Conservation (phyloP, 2,113 vertebrate species). For the Caretta caretta region DNA sequence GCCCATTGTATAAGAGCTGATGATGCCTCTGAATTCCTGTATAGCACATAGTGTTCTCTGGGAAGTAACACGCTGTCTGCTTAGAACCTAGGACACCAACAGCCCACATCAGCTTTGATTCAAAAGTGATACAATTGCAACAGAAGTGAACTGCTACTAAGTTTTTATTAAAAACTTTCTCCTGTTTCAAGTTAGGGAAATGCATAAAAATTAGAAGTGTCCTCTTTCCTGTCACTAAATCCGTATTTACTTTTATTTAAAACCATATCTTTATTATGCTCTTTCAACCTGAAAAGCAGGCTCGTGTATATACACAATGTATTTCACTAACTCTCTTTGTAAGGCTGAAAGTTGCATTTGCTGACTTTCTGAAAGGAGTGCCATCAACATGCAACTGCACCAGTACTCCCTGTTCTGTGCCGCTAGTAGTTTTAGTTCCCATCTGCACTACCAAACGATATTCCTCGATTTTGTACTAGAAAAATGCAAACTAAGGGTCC, state of each 20-base stretch:
- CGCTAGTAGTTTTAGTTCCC: neutral
- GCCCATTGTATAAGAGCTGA: neutral
- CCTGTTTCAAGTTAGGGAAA: conserved; percentile 1
- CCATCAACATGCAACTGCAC: neutral
- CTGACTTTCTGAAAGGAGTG: neutral
- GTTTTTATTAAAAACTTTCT: conserved; percentile 7
- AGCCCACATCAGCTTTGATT: neutral
- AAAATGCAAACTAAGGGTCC: neutral
- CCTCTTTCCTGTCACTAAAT: neutral
- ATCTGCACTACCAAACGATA: neutral
- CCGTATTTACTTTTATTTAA: neutral
- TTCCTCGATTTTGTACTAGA: neutral
- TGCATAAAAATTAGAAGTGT: neutral
- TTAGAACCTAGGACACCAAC: neutral
- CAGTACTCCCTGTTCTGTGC: neutral
- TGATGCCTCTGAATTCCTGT: neutral
- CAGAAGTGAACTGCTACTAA: neutral
- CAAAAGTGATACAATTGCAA: neutral
- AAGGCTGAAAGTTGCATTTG: neutral
- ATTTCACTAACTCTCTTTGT: neutral
- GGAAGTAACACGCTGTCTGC: neutral
- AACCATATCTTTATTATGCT: neutral
- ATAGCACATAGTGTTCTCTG: neutral
- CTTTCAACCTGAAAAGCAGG: neutral
- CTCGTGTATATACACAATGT: neutral